phyloP scores from a whole-genome alignment of 2,797 vertebrate genomes.

The Brotogeris chrysoptera region DNA sequence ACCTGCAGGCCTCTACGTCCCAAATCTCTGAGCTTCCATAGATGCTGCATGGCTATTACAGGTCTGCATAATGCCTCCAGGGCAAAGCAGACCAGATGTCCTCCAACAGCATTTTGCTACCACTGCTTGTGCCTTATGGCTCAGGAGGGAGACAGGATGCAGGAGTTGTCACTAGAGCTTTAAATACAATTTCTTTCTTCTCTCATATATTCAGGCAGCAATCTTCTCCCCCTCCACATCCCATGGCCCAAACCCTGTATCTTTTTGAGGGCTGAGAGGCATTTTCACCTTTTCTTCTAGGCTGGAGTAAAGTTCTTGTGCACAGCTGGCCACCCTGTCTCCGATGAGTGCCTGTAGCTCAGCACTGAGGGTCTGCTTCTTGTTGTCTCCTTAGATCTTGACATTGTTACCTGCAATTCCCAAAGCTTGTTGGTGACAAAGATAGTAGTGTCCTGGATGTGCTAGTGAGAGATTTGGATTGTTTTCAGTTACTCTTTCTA shows the following conservation, averaged over 20 bases:
- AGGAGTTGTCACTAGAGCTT: background rate
- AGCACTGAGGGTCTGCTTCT: background rate
- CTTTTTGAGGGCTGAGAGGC: background rate
- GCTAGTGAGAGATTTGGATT: background rate
- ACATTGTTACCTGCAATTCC: background rate
- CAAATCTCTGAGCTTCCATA: background rate
- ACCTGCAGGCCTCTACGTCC: accelerated
- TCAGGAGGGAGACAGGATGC: background rate
- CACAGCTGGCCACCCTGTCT: background rate
- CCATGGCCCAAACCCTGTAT: background rate
- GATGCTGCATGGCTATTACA: background rate
- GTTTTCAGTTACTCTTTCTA: background rate
- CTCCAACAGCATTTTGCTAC: background rate
- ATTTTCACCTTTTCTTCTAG: background rate
- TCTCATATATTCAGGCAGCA: background rate
- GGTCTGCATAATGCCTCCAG: background rate
- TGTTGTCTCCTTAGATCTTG: background rate
- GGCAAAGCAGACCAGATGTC: background rate
- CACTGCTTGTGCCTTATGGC: background rate
- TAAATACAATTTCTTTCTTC: background rate
- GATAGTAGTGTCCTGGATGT: background rate
- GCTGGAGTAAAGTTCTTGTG: background rate
- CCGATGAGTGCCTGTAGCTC: background rate
- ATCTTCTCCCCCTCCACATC: background rate
- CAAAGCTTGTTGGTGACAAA: background rate